Evolutionary conservation across 2,797 vertebrate species (phyloP).

Genomic region (Enteromius argenteus): DNA sequence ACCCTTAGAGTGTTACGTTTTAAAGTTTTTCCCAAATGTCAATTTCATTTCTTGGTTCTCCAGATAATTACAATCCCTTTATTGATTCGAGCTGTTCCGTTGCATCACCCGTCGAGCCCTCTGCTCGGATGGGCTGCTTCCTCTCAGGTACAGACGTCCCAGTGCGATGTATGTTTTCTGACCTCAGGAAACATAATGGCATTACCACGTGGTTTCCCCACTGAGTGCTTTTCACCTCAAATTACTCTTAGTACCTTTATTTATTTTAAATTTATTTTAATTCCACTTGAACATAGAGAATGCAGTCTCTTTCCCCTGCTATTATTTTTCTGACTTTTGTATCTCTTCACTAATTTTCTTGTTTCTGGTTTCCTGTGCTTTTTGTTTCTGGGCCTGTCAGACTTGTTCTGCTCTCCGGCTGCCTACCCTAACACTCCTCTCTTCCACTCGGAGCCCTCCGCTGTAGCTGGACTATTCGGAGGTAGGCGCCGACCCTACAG

Average conservation of each 20-base stretch:
- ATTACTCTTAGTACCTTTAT: background rate
- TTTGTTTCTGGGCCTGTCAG: constrained; percentile 77
- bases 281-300: constrained; percentile 3
- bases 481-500: constrained; percentile 75
- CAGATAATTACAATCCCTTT: constrained; percentile 83
- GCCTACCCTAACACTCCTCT: constrained; percentile 84
- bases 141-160: constrained; percentile 78
- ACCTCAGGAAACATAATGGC: constrained; percentile 54
- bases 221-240: constrained; percentile 1
- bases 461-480: constrained; percentile 90
- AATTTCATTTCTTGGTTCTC: constrained; percentile 74
- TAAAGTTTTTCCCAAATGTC: constrained; percentile 51
- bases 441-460: constrained; percentile 84
- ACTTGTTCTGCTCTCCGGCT: constrained; percentile 87
- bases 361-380: constrained; percentile 69
- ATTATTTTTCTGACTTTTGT: constrained; percentile 60
- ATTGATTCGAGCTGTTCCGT: constrained; percentile 77
- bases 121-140: constrained; percentile 70
- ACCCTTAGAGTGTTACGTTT: constrained; percentile 45
- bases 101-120: constrained; percentile 75
- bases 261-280: background rate
- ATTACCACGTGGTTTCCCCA: constrained; percentile 12
- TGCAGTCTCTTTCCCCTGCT: background rate
- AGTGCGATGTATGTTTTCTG: constrained; percentile 57
- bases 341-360: constrained; percentile 51